Evolutionary conservation across 2,888 invertebrate genomes (phyloP).

Genomic region (Eupithecia centaureata): DNA sequence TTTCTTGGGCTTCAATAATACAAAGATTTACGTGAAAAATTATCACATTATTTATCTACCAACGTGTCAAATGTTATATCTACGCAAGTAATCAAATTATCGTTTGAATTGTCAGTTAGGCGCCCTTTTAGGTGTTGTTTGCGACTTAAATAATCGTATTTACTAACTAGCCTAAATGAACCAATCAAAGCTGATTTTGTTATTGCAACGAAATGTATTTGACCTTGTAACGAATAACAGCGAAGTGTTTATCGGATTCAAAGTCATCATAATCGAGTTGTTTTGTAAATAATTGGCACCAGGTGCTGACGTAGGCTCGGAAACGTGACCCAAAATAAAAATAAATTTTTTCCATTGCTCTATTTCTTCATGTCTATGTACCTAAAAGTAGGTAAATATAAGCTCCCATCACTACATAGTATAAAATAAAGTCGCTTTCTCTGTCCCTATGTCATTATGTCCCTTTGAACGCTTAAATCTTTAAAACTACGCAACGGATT

Average conservation of each 20-base stretch:
- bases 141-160: neutral
- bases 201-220: slow-evolving; percentile 13
- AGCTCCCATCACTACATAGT: too few relatives aligned
- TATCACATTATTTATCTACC: neutral
- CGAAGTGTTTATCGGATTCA: slow-evolving; percentile 30
- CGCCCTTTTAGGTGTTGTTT: too few relatives aligned
- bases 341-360: slow-evolving; percentile 18
- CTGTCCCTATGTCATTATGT: too few relatives aligned
- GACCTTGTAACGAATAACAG: slow-evolving; percentile 25
- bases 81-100: neutral
- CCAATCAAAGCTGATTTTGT: neutral
- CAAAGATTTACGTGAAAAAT: neutral
- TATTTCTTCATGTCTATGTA: neutral
- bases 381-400: neutral
- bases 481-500: too few relatives aligned
- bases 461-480: too few relatives aligned
- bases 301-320: slow-evolving; percentile 24
- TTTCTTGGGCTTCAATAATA: too few relatives aligned
- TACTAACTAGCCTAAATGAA: neutral
- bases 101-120: too few relatives aligned
- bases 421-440: too few relatives aligned
- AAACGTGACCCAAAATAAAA: slow-evolving; percentile 12
- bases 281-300: slow-evolving; percentile 26
- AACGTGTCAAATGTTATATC: too few relatives aligned
- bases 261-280: slow-evolving; percentile 23